Conservation (phyloP, 2,113 vertebrate species). For the Rana temporaria region DNA sequence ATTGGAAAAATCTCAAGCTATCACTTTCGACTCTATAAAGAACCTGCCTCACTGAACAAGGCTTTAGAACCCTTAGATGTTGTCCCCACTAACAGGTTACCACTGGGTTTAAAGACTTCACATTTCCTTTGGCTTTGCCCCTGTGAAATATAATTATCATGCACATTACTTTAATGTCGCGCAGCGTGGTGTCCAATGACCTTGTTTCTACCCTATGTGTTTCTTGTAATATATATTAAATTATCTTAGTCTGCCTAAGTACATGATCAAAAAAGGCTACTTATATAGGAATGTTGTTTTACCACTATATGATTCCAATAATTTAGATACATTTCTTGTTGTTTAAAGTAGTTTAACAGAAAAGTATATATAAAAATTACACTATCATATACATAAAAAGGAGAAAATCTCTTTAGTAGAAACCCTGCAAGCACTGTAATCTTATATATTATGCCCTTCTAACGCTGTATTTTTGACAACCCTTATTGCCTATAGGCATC, state of each 20-base stretch:
- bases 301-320: too few relatives aligned
- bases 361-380: too few relatives aligned
- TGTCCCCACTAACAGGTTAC: background rate
- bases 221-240: conserved; percentile 5
- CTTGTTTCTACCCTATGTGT: background rate
- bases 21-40: conserved; percentile 18
- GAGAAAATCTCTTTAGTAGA: too few relatives aligned
- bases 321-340: too few relatives aligned
- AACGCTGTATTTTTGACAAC: too few relatives aligned
- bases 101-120: background rate
- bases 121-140: conserved; percentile 9
- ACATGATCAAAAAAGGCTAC: too few relatives aligned
- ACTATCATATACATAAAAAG: too few relatives aligned
- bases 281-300: too few relatives aligned
- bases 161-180: background rate
- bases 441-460: too few relatives aligned
- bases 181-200: conserved; percentile 2
- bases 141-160: conserved; percentile 24
- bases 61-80: background rate
- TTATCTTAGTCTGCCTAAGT: background rate
- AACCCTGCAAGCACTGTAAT: too few relatives aligned
- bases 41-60: conserved; percentile 20
- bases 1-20: conserved; percentile 35
- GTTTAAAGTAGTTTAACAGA: too few relatives aligned
- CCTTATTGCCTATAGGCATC: too few relatives aligned